Evolutionary conservation across 2,113 vertebrate species (phyloP), one percentile per base, ranked within the genome.

Genomic region (Paradoxurus hermaphroditus): DNA sequence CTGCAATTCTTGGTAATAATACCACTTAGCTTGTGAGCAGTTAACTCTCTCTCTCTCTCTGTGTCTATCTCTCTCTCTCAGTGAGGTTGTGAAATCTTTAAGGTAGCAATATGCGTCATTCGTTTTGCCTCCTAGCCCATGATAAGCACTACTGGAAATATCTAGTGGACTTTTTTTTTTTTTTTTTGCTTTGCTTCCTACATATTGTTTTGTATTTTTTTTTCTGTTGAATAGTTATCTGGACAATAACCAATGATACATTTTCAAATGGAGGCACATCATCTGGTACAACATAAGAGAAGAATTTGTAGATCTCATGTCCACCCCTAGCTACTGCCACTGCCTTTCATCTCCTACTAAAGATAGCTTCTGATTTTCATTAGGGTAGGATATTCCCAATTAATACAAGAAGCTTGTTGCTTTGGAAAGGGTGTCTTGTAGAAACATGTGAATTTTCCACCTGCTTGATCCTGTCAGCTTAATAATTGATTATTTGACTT

Each of bases 331-430:
- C 36, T 56, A 0, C 56, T 46, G 51, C 65, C 86, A 59, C 34
- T 18, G 21, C 5, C 63, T 90, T 91, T 77, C 56, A 91, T 93
- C 94, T 96, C 53, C 44, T 89, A 0, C 53, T 27, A 67, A 75
- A 91, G 62, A 87, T 56, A 95, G 72, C 44, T 79, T 62, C 65
- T 27, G n/a, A n/a, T 85, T 97, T 94, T 95, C 34, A 77, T 97
- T 0, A 9, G 93, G 68, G 13, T 96, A 75, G 31, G 77, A 25
- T 36, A 77, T 84, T 97, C 27, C 62, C 75, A 70, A 49, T 70
- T 25, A 96, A 96, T 63, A 96, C 72, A 96, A 97, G 25, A 21
- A 0, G 0, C 51, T 46, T 92, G 59, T 91, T 93, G 44, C 90
- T 90, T 83, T 62, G 1, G 29, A 95, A 98, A 90, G 63, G 2